phyloP scores from a whole-genome alignment of 2,888 invertebrate genomes.

The Anoncus sp. region DNA sequence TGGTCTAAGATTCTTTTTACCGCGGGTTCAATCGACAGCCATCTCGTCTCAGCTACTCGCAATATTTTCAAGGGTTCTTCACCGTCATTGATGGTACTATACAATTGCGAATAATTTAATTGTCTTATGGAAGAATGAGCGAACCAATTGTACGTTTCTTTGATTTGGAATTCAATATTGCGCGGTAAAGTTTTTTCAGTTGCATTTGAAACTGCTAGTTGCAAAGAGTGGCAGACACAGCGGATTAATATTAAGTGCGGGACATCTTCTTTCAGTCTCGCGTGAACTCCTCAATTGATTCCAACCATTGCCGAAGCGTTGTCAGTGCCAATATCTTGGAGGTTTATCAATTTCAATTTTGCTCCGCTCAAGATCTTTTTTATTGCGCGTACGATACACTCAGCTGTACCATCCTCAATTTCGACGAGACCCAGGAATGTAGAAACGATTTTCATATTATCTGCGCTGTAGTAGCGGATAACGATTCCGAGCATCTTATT shows the following conservation, averaged over 20 bases:
- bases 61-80: constrained; percentile 68
- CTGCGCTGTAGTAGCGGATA: constrained; percentile 39
- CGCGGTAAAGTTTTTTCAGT: constrained; percentile 64
- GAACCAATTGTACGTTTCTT: constrained; percentile 63
- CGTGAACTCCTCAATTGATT: constrained; percentile 76
- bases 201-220: constrained; percentile 73
- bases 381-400: constrained; percentile 14
- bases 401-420: constrained; percentile 13
- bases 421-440: constrained; percentile 32
- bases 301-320: constrained; percentile 78
- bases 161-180: constrained; percentile 74
- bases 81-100: constrained; percentile 65
- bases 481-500: constrained; percentile 57
- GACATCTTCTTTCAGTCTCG: constrained; percentile 71
- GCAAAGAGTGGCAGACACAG: constrained; percentile 78
- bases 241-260: constrained; percentile 72
- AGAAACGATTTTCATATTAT: constrained; percentile 10
- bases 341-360: constrained; percentile 65
- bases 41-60: constrained; percentile 67
- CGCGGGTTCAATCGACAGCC: constrained; percentile 72
- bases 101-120: constrained; percentile 52
- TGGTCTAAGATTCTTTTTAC: constrained; percentile 71
- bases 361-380: not conserved
- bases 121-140: constrained; percentile 57
- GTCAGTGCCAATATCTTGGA: constrained; percentile 77